Evolutionary conservation across 1,140 invertebrate genomes (phyloP), one percentile per base, ranked within the genome.

Genomic region (Drosophila sp.): DNA sequence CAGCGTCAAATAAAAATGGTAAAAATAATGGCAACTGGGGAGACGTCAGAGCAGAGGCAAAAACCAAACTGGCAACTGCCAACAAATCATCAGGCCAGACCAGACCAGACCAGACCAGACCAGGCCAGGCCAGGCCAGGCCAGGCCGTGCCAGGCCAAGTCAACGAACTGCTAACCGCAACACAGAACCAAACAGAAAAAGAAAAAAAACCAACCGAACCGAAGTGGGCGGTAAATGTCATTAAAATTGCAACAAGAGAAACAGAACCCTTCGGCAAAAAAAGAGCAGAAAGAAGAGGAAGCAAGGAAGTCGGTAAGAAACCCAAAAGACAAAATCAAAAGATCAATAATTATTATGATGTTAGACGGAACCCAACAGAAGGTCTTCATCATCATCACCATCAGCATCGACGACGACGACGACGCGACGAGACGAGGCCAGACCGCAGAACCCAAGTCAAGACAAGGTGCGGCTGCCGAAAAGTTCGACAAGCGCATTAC

Each of bases 321-420:
- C 60, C 69, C 62, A 67, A 74, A 81, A 86, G 72, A 83, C 80
- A 80, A 85, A 90, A 90, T 87, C 86, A 90, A 86, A 75, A 90
- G 87, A 90, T 90, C 87, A 90, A 90, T 90, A 90, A 90, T 90
- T 90, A 90, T 90, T 87, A 90, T 83, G 87, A 83, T 90, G 87
- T 90, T 76, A 62, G 60, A n/a, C 38, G 73, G 58, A 55, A 60
- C 70, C 70, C 62, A 61, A 69, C 57, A 58, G 41, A 76, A 55
- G 3, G 40, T 27, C 7, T 27, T 2, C 25, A 27, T 50, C 8
- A 33, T 65, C 17, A 30, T 3, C 30, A 4, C 2, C 30, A 30
- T 3, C 30, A 4, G 30, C 30, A 30, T 3, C 30, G 30, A 3
- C 35, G 11, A 38, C 35, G 35, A 38, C 30, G 4, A 4, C 1